Base-by-base conservation (phyloP, 2,113 vertebrate species). In the Carassius carassius region DNA sequence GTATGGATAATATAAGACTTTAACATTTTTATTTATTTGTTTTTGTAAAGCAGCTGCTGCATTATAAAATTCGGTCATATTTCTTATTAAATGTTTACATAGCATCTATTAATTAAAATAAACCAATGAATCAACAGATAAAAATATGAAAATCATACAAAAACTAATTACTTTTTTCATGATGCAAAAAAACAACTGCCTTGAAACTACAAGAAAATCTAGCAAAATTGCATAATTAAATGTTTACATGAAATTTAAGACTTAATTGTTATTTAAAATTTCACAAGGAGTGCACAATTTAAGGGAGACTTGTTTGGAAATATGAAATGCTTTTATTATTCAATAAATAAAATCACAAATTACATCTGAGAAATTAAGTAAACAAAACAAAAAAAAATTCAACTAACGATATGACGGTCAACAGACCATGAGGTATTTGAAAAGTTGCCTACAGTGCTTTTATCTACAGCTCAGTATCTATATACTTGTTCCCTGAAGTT, bases 331-430 rank as follows among this genome's bases (percentile, higher is more conserved):
- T 92, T 95, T 94, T 83, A 94, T 97, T 96, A 92, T 96, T 96
- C 94, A 96, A 98, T 98, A 98, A 98, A 97, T 97, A 94, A 93
- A 94, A 94, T 97, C 65, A 97, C 96, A 98, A 96, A 95, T 97
- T 95, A 96, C 88, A 96, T 96, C 93, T 96, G 89, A 90, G 91
- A 96, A 96, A 93, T 95, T 70, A 85, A 70, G 3, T 84, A 82
- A 69, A 47, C 63, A 70, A 83, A 94, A 96, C 95, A 88, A 86
- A 63, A 10, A 29, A 7, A 1, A 44, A 44, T 21, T 44, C 13
- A 44, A 73, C 70, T 12, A 11, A 51, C 3, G 3, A 19, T 37
- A 89, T 94, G 94, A 95, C 96, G 96, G 96, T 95, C 96, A 93
- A 92, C 94, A 95, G 95, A 96, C 95, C 96, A 95, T 95, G 97